phyloP scores from a whole-genome alignment of 2,113 vertebrate genomes.

The Dendropsophus ebraccatus region DNA sequence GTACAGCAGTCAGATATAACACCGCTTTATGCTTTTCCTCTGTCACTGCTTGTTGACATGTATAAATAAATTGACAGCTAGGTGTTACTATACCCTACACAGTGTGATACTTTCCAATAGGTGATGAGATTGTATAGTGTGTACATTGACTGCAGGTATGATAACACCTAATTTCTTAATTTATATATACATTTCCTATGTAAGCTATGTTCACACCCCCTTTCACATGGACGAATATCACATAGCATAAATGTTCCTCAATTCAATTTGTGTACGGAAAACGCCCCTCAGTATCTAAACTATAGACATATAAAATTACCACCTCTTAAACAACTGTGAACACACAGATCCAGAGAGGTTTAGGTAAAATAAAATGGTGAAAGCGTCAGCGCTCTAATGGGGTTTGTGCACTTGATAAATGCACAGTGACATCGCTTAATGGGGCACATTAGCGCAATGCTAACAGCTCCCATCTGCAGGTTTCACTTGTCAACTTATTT shows the following conservation, averaged over 20 bases:
- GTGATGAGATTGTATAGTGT: not conserved
- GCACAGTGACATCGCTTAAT: conserved; percentile 33
- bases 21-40: not conserved
- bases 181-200: not conserved
- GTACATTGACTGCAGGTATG: not conserved
- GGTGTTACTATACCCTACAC: too few species aligned
- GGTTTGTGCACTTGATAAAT: conserved; percentile 34
- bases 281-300: too few species aligned
- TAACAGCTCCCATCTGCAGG: conserved; percentile 2
- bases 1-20: too few species aligned
- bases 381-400: not conserved
- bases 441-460: conserved; percentile 35
- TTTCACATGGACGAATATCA: too few species aligned
- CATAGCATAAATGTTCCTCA: too few species aligned
- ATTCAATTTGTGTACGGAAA: too few species aligned
- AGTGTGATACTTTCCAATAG: not conserved
- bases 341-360: not conserved
- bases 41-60: not conserved
- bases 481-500: conserved; percentile 29
- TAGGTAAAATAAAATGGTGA: not conserved
- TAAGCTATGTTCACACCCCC: too few species aligned
- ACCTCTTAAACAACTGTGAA: not conserved
- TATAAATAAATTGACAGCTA: too few species aligned
- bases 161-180: not conserved
- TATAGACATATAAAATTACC: not conserved